Evolutionary conservation across 2,888 invertebrate genomes (phyloP), one percentile per base, ranked within the genome.

Genomic region (Escarpia spicata): DNA sequence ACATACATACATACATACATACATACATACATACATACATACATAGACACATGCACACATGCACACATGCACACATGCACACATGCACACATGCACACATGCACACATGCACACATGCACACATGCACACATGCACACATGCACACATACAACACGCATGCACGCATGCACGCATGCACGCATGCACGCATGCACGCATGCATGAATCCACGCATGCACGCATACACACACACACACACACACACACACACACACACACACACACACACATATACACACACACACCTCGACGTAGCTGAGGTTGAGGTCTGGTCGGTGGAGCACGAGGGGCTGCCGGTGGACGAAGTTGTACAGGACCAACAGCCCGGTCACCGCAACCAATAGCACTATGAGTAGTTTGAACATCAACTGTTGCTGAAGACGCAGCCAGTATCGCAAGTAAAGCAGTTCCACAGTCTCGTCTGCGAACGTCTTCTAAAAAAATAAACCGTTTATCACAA

Each of bases 391-490:
- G 8, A 98, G 97, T 89, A 98, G 97, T 0, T 98, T 97, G 94
- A 98, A 97, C 96, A 98, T 98, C 91, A 98, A 97, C 0, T 98
- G 97, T 94, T 98, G 98, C 95, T 98, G 98, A 95, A 98, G 96
- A 75, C 97, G 97, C 92, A 98, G 97, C 96, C 98, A 98, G 96
- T 98, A 98, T 93, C 97, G 96, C 95, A 97, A 97, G 96, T 98
- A 98, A 75, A 98, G 96, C 0, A 97, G 97, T 94, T 98, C 98
- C 93, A 98, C 96, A 95, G 98, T 98, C 95, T 98, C 93, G 37
- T 94, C 94, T 43, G 94, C 92, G 92, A 95, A 95, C 26, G 94
- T 94, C 31, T 94, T 94, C 95, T 95, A 93, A 26, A 93, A 0
- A 91, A 15, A 31, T 19, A 26, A n/a, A 19, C 37, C 31, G 3